phyloP scores from a whole-genome alignment of 2,888 invertebrate genomes.

The Callyntrura guangdongensis region DNA sequence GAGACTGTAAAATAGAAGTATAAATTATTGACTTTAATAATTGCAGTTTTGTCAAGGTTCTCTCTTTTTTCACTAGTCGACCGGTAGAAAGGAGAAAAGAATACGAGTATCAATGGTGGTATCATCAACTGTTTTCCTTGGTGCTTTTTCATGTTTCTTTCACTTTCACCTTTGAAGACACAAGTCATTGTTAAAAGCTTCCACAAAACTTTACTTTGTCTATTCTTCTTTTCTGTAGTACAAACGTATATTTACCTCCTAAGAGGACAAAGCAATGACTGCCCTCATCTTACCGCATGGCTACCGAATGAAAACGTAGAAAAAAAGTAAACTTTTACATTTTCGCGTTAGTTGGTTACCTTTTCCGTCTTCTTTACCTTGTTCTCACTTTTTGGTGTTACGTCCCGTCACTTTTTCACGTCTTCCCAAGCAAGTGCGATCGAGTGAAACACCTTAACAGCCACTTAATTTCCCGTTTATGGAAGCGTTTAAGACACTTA shows the following conservation, averaged over 20 bases:
- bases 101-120: not conserved
- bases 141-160: not conserved
- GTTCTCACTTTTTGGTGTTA: slow-evolving; percentile 40
- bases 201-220: not conserved
- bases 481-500: slow-evolving; percentile 81
- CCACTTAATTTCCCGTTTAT: slow-evolving; percentile 83
- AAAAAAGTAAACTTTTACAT: slow-evolving; percentile 58
- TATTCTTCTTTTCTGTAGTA: not conserved
- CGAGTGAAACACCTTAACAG: slow-evolving; percentile 80
- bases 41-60: slow-evolving; percentile 45
- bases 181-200: slow-evolving; percentile 38
- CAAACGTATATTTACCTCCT: not conserved
- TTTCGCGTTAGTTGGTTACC: slow-evolving; percentile 27
- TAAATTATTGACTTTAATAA: slow-evolving; percentile 62
- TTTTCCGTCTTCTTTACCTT: slow-evolving; percentile 46
- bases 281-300: not conserved
- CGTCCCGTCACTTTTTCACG: slow-evolving; percentile 51
- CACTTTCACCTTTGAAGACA: not conserved
- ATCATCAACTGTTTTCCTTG: not conserved
- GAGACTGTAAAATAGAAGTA: not conserved
- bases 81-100: slow-evolving; percentile 4
- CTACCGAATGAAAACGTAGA: slow-evolving; percentile 9
- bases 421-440: slow-evolving; percentile 57
- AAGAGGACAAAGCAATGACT: slow-evolving; percentile 16
- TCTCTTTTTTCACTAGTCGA: not conserved